A percentile compares a stretch with the other conserved stretches of the same genome.
phyloP scores from a whole-genome alignment of 1,140 invertebrate genomes.

The Eciton burchellii region DNA sequence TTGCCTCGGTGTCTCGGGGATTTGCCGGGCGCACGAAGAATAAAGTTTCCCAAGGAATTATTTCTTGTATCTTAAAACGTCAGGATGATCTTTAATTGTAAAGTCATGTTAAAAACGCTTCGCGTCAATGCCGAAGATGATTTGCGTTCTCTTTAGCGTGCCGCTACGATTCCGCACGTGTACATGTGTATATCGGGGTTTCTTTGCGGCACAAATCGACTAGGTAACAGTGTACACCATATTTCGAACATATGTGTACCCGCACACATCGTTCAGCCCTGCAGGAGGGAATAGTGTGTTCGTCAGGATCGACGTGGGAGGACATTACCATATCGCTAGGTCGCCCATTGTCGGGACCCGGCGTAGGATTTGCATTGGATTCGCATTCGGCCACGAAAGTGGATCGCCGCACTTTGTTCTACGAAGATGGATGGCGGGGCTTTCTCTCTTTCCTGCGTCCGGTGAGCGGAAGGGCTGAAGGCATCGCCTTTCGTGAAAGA shows the following conservation, averaged over 20 bases:
- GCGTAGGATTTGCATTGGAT: constrained; percentile 75
- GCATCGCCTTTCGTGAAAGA: constrained; percentile 46
- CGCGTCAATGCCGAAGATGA: background rate
- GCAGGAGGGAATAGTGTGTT: constrained; percentile 36
- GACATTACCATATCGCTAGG: constrained; percentile 78
- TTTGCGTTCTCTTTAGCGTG: constrained; percentile 5
- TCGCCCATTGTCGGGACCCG: constrained; percentile 74
- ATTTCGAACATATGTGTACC: constrained; percentile 25
- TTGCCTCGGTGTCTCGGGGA: background rate
- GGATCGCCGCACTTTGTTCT: constrained; percentile 78
- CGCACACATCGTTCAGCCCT: constrained; percentile 7
- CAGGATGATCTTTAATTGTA: background rate
- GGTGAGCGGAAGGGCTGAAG: constrained; percentile 59
- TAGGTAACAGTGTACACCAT: constrained; percentile 48
- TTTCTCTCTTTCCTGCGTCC: constrained; percentile 50
- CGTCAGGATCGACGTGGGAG: constrained; percentile 71
- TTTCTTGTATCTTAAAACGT: background rate
- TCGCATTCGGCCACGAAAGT: constrained; percentile 76
- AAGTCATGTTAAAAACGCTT: background rate
- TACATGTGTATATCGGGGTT: constrained; percentile 9
- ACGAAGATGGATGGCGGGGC: constrained; percentile 74
- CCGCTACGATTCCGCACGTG: constrained; percentile 2
- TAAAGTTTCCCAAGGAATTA: background rate
- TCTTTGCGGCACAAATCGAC: constrained; percentile 16
- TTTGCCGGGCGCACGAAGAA: background rate